Base-by-base conservation (phyloP, 2,888 invertebrate genomes). In the Epinotia demarniana region DNA sequence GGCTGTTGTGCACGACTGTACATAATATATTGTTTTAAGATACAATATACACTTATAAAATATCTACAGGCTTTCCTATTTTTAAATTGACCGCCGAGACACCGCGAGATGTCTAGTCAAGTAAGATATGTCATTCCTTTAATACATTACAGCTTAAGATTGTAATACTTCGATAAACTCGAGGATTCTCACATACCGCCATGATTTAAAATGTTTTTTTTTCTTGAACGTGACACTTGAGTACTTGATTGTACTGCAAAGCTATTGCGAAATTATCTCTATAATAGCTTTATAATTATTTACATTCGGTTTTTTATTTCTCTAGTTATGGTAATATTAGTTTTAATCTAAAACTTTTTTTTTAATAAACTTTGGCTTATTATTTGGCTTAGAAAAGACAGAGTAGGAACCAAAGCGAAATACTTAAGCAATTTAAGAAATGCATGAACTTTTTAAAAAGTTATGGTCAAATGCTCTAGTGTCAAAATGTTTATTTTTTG, bases 361-460 rank as follows among this genome's bases (percentile, higher is more conserved):
- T 87, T 64, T 86, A 82, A 84, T 84, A 85, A 87, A 89, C 90
- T 93, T 93, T 92, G 93, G 92, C 92, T 90, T 89, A 85, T 81
- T 88, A 85, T 93, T 92, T 92, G 92, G 92, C 92, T 88, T 90
- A 87, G 85, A 86, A 82, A 82, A 87, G 84, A 85, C 83, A 86
- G 83, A 81, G 83, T 83, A 85, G 81, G 77, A 84, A 81, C 78
- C 18, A 80, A 81, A 80, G 78, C 79, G 72, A 13, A 71, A 69
- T 72, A 73, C 75, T 58, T 76, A 77, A 77, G 77, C 79, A 70
- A 76, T 62, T 77, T 70, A 76, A 72, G 74, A 76, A 78, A 75
- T 43, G 66, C 60, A 77, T 61, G 77, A 78, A 78, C 73, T 76
- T 79, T 74, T 76, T 55, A 27, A 49, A 62, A 78, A 73, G 69